Evolutionary conservation across 2,113 vertebrate genomes (phyloP), one percentile per base, ranked within the genome.

Genomic region (Dromaius novaehollandiae): DNA sequence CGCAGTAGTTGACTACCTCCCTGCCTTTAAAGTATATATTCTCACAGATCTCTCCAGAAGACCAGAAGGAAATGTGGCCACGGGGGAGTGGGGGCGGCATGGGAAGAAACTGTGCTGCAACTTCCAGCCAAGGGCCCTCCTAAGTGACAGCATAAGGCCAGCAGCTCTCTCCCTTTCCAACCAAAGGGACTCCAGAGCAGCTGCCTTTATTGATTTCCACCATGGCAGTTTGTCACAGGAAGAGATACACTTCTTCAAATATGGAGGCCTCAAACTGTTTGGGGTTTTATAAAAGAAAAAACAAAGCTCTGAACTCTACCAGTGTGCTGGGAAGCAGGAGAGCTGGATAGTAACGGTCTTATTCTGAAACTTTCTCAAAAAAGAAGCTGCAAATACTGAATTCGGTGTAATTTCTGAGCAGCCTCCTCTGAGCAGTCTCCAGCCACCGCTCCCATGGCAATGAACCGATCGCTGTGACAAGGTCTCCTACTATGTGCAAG

Each of bases 61-160:
- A 82, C 93, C 95, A 94, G 60, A 86, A 96, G 94, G 95, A 96
- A 97, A 96, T 96, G 68, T 88, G 95, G 91, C 63, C 93, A 78
- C 94, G 44, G 79, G 91, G 94, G 94, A 97, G 73, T 0, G 10
- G 79, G 73, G 95, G 88, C 84, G 92, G 88, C 90, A 95, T 94
- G 96, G 91, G 97, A 93, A 97, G 93, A 96, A 58, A 68, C 14
- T 38, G 46, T 89, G 66, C 65, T 75, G 70, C n/a, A 83, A n/a
- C 90, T 97, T 96, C 82, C 95, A 96, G 89, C 69, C 0, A 0
- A 95, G 4, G 3, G 69, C 32, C 22, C 19, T 93, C n/a, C 55
- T 81, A 66, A 93, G 46, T 34, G 55, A 91, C 76, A 88, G 85
- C 79, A 74, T 68, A 93, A 90, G 50, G 46, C 88, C 85, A 53